Evolutionary conservation across 2,888 invertebrate genomes (phyloP), one percentile per base, ranked within the genome.

Genomic region (Alitta virens): DNA sequence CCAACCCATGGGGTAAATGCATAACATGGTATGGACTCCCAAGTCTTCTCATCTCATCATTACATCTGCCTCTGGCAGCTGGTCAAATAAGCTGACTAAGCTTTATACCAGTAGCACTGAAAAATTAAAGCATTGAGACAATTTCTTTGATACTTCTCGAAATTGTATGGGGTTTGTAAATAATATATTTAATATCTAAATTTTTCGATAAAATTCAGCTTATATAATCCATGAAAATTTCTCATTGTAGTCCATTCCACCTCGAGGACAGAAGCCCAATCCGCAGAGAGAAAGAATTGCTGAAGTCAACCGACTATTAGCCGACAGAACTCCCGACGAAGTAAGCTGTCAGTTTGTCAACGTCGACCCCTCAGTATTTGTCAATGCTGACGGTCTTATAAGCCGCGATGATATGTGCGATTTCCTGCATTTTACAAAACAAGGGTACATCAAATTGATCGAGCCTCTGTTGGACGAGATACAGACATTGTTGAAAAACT

Each of bases 401-500:
- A 91, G 90, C 78, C 92, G 91, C 77, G 90, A 90, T 76, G 94
- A 94, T 79, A 91, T 95, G 91, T 90, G 91, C 78, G 94, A 95
- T 83, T 95, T 92, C 82, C 86, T 94, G 56, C 90, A 92, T 77
- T 86, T 93, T 64, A 93, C 92, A 1, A 63, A 91, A 82, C 87
- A 89, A 56, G 94, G 94, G 59, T 92, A 92, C 81, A 87, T 88
- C 75, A 93, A 93, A 83, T 63, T 80, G 3, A 74, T 74, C 49
- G 81, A 81, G 43, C 78, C 79, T 0, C 66, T 82, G 5, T 66
- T 79, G 43, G 81, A 81, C 23, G 74, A 77, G 66, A 70, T 81
- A 27, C 78, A 80, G 65, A 73, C 73, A 18, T 57, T 69, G 24
- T 62, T 71, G 46, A 71, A 70, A 60, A 58, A 53, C 53, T 62